Evolutionary conservation across 2,888 invertebrate genomes (phyloP).

Genomic region (Sinotaia quadrata): DNA sequence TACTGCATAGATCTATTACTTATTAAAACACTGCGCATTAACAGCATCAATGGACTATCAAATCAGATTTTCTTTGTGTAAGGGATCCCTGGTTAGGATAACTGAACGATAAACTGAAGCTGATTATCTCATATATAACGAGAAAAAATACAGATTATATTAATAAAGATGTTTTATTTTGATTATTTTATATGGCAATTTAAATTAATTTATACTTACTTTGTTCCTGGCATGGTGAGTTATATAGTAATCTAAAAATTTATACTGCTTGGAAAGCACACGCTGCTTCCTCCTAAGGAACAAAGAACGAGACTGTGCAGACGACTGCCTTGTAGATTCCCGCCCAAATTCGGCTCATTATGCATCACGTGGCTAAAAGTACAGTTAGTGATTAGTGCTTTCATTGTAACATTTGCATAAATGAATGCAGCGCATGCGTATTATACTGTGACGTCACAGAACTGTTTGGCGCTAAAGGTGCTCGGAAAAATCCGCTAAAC

Average conservation of each 20-base stretch:
- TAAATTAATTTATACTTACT: conserved; percentile 49
- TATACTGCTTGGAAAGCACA: conserved; percentile 12
- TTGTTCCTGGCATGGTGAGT: conserved; percentile 62
- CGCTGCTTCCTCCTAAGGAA: conserved; percentile 29
- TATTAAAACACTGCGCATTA: no score
- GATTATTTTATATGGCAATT: no score
- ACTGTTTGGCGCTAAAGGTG: conserved; percentile 24
- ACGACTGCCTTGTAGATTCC: conserved; percentile 58
- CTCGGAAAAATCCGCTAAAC: no score
- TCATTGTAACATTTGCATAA: conserved; percentile 1
- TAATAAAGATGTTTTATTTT: no score
- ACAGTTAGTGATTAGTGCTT: conserved; percentile 4
- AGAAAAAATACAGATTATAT: no score
- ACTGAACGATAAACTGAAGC: no score
- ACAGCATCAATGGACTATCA: no score
- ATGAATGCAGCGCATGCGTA: conserved; percentile 30
- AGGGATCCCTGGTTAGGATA: no score
- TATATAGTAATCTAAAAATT: conserved; percentile 20
- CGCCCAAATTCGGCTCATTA: conserved; percentile 47
- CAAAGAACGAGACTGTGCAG: conserved; percentile 41
- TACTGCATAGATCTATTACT: no score
- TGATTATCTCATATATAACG: no score
- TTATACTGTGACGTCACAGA: conserved; percentile 19
- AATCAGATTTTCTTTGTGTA: no score
- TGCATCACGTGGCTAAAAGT: conserved; percentile 34